Percentiles rank a stretch among this genome's conserved stretches.
Conservation (phyloP, 2,113 vertebrate species). For the Canis aureus region DNA sequence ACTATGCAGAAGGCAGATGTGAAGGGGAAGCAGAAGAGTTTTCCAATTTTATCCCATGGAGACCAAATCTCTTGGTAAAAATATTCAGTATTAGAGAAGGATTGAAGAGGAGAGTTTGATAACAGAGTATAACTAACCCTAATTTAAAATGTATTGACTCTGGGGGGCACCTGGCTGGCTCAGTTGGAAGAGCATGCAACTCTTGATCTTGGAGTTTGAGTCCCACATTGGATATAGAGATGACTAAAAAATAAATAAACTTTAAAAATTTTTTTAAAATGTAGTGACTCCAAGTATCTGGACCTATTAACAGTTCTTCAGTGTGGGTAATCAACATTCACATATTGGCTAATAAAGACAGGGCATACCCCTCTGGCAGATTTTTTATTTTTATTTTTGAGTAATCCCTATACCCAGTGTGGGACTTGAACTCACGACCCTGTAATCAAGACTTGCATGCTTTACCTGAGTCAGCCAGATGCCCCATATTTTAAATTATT, state of each 20-base stretch:
- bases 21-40: neutral
- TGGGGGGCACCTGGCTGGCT: neutral
- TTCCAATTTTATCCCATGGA: neutral
- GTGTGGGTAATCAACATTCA: slow-evolving; percentile 18
- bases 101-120: neutral
- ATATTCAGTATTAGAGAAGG: neutral
- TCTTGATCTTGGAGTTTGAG: neutral
- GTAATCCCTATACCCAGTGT: neutral
- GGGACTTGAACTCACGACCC: neutral
- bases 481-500: neutral
- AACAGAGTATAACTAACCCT: neutral
- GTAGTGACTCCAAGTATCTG: neutral
- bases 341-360: slow-evolving; percentile 4
- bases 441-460: neutral
- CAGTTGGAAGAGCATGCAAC: neutral
- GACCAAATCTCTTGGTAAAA: slow-evolving; percentile 16
- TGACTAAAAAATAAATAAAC: neutral
- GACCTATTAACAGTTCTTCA: slow-evolving; percentile 31
- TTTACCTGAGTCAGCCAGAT: neutral
- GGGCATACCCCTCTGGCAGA: neutral
- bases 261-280: neutral
- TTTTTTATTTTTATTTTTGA: neutral
- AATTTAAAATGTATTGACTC: neutral
- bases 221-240: neutral
- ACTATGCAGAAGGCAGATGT: neutral